A percentile compares a stretch with the other conserved stretches of the same genome.
These are phyloP conservation scores for Iselma pallidipennis DNA, from an alignment of 2,888 invertebrate species.

Conservation along the genomic window DNA sequence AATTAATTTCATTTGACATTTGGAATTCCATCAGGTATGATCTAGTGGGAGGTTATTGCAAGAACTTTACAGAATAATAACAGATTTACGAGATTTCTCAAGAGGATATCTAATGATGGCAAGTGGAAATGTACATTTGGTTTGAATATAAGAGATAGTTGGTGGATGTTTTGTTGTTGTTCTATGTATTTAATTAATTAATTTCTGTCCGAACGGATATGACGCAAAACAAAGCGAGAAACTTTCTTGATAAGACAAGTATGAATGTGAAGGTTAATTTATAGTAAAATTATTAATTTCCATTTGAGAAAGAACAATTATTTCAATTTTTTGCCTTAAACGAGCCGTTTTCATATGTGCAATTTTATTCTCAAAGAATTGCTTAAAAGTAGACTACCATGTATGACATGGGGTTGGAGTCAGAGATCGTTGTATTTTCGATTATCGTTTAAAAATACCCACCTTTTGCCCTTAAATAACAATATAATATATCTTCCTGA, in stretches of 20 bases:
- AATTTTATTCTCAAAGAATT: no score
- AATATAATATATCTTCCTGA: no score
- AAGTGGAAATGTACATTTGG: not conserved
- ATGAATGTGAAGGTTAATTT: not conserved
- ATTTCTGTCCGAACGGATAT: not conserved
- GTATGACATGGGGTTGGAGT: no score
- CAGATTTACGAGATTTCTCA: not conserved
- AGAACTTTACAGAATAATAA: not conserved
- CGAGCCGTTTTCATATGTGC: no score
- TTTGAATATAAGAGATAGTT: not conserved
- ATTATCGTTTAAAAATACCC: not conserved
- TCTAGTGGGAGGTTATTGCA: not conserved
- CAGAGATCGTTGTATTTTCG: no score
- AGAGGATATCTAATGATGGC: not conserved
- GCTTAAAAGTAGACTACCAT: no score
- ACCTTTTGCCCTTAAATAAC: not conserved
- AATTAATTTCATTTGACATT: not conserved
- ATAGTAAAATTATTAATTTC: not conserved
- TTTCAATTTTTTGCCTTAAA: no score
- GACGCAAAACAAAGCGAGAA: not conserved
- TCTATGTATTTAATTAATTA: not conserved
- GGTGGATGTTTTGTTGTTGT: not conserved
- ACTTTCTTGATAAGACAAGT: not conserved
- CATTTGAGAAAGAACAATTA: not conserved
- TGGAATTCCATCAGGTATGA: not conserved